These are phyloP conservation scores for Stichodactyla helianthus DNA, from an alignment of 64 coral and sea anemone genomes.

Conservation along the genomic window DNA sequence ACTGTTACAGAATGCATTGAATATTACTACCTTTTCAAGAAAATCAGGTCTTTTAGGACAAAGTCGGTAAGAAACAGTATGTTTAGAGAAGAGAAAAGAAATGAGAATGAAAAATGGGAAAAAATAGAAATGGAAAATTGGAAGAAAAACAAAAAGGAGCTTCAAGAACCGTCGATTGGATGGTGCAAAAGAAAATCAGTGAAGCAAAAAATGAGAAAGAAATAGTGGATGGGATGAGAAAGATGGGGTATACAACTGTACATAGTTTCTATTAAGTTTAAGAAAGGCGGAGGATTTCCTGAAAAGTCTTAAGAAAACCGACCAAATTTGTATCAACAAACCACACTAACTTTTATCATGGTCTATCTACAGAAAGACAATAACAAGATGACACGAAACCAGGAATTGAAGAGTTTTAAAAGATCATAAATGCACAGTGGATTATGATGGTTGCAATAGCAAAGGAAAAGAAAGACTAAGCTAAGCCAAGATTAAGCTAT, in stretches of 20 bases:
- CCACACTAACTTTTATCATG: neutral
- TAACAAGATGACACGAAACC: neutral
- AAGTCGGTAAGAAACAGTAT: neutral
- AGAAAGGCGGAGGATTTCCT: too few relatives aligned
- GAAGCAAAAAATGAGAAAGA: too few relatives aligned
- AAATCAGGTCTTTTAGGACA: neutral
- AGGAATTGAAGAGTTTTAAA: too few relatives aligned
- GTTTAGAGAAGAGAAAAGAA: neutral
- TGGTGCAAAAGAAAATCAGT: too few relatives aligned
- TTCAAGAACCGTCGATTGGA: too few relatives aligned
- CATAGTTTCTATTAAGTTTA: too few relatives aligned
- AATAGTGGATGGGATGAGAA: neutral
- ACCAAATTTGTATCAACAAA: neutral
- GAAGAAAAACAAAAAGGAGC: neutral
- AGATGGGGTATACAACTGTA: too few relatives aligned
- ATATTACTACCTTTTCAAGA: conserved; percentile 13
- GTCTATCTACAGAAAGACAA: neutral
- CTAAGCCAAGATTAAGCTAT: too few relatives aligned
- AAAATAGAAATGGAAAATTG: neutral
- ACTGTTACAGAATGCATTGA: neutral
- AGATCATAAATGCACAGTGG: too few relatives aligned
- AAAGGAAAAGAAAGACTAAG: too few relatives aligned
- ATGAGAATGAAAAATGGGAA: neutral
- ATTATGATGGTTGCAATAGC: too few relatives aligned
- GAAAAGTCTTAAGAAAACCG: neutral